Conservation (phyloP, 2,888 invertebrate genomes). For the Sericinus montela region DNA sequence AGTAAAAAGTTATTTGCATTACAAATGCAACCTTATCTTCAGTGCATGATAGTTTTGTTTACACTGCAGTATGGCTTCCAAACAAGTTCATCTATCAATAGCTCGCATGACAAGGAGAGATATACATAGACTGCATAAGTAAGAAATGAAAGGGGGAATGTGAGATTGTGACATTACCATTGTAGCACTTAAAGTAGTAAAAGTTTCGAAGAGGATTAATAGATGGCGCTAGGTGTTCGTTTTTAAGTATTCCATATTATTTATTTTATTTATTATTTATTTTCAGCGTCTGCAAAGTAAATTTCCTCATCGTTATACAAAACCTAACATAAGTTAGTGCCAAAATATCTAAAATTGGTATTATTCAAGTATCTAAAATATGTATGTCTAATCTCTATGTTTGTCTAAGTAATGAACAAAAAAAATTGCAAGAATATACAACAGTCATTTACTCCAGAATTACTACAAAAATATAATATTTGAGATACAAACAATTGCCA, state of each 20-base stretch:
- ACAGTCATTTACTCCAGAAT: no score
- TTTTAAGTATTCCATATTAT: background rate
- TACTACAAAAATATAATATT: no score
- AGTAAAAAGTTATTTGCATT: conserved; percentile 55
- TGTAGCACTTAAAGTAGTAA: conserved; percentile 49
- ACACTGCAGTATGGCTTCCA: conserved; percentile 40
- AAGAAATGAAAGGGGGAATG: conserved; percentile 46
- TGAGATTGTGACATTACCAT: conserved; percentile 39
- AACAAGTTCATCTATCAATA: conserved; percentile 39
- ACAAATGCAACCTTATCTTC: conserved; percentile 69
- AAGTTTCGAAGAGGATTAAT: conserved; percentile 45
- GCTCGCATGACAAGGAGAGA: conserved; percentile 44
- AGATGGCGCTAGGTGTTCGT: conserved; percentile 60
- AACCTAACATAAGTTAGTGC: no score
- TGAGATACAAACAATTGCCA: no score
- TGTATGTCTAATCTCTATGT: no score
- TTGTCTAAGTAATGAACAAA: no score
- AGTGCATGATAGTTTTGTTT: conserved; percentile 53
- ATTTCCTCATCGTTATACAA: no score
- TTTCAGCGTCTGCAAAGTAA: no score
- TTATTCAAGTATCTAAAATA: no score
- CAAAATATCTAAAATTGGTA: no score
- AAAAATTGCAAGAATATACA: no score
- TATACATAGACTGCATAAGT: conserved; percentile 35
- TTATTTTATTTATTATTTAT: no score